A percentile compares a stretch with the other conserved stretches of the same genome.
Conservation (phyloP, 2,797 vertebrate genomes). For the Poliocrania exsul region DNA sequence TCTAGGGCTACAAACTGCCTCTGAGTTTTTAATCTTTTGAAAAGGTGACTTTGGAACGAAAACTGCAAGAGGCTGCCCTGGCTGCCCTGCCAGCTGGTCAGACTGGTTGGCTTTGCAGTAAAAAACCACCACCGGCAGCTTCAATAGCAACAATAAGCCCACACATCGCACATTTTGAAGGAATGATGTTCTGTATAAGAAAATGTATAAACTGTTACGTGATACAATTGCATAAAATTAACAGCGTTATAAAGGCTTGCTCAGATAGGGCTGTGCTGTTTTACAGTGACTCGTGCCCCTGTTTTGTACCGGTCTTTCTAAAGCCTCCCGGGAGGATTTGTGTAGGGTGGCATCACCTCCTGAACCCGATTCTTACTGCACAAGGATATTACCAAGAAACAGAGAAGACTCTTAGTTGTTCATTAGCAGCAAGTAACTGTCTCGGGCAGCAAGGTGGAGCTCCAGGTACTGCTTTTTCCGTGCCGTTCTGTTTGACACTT, state of each 20-base stretch:
- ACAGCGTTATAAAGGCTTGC: fast-evolving
- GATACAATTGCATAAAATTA: not conserved
- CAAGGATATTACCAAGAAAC: fast-evolving
- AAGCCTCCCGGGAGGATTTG: not conserved
- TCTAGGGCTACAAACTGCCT: not conserved
- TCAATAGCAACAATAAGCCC: not conserved
- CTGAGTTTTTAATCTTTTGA: not conserved
- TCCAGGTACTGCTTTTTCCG: not conserved
- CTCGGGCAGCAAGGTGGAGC: not conserved
- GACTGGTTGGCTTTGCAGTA: not conserved
- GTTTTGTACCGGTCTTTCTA: not conserved
- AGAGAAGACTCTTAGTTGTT: not conserved
- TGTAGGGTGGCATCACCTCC: not conserved
- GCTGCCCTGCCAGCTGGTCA: not conserved
- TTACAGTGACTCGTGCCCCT: not conserved
- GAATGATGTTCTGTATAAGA: not conserved
- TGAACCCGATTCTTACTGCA: not conserved
- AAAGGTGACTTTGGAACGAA: not conserved
- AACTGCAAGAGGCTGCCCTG: not conserved
- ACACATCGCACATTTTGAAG: not conserved
- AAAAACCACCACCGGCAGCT: not conserved
- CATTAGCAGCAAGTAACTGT: not conserved
- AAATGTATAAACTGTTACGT: not conserved
- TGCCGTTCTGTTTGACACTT: not conserved
- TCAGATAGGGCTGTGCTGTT: not conserved